Evolutionary conservation across 2,888 invertebrate genomes (phyloP).

Genomic region (Parnassius glacialis): DNA sequence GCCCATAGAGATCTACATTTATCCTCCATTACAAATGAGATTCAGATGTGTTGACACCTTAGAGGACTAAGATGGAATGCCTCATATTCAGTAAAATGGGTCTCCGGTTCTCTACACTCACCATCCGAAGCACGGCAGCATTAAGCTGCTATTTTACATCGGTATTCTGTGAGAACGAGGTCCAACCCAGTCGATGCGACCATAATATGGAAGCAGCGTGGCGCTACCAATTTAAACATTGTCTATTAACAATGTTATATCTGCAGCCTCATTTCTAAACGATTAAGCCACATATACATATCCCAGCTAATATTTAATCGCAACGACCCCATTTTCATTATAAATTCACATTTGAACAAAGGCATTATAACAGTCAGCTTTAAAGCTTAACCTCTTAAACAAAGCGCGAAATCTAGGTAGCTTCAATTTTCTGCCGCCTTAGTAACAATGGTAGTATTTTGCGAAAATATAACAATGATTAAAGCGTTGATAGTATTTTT

Average conservation of each 20-base stretch:
- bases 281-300: conserved; percentile 1
- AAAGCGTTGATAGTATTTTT: background rate
- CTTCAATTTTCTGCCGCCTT: conserved; percentile 52
- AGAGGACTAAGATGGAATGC: too few relatives aligned
- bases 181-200: too few relatives aligned
- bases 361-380: conserved; percentile 36
- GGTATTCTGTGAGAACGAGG: too few relatives aligned
- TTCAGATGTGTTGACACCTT: too few relatives aligned
- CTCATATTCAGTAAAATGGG: too few relatives aligned
- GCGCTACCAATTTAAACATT: too few relatives aligned
- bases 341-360: conserved; percentile 44
- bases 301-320: conserved; percentile 30
- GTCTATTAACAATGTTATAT: background rate
- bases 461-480: background rate
- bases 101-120: too few relatives aligned
- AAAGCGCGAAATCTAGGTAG: conserved; percentile 56
- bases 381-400: conserved; percentile 47
- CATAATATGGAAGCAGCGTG: too few relatives aligned
- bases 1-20: too few relatives aligned
- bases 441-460: background rate
- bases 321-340: conserved; percentile 35
- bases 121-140: too few relatives aligned
- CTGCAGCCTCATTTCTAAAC: background rate
- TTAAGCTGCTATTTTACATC: too few relatives aligned
- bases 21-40: too few relatives aligned